phyloP scores from a whole-genome alignment of 2,113 vertebrate species.

The Aptenodytes patagonicus region DNA sequence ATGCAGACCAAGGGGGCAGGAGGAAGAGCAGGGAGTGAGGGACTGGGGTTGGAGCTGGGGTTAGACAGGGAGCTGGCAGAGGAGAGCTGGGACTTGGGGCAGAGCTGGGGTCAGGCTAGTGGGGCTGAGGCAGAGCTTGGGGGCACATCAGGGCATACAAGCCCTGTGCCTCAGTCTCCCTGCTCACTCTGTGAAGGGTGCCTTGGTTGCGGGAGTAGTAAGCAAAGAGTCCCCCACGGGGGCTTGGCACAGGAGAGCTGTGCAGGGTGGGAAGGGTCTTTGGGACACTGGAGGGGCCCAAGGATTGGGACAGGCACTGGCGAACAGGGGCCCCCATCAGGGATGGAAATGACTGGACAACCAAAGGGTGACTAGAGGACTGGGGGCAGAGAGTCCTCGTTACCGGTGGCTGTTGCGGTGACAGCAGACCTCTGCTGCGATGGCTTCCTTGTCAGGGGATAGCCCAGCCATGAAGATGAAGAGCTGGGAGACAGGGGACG shows the following conservation, averaged over 20 bases:
- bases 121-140: not conserved
- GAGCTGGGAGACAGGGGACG: not conserved
- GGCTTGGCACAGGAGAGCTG: not conserved
- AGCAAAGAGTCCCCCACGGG: not conserved
- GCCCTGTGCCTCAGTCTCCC: not conserved
- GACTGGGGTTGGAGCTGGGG: not conserved
- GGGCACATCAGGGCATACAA: not conserved
- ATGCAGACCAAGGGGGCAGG: not conserved
- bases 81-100: not conserved
- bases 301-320: not conserved
- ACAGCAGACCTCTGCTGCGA: not conserved
- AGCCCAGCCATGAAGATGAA: not conserved
- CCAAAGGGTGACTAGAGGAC: not conserved
- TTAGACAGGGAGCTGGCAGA: not conserved
- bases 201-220: not conserved
- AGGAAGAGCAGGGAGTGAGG: not conserved
- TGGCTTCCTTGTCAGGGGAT: not conserved
- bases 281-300: not conserved
- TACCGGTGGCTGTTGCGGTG: not conserved
- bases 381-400: not conserved
- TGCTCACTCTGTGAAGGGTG: not conserved
- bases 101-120: not conserved
- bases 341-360: not conserved
- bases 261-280: not conserved
- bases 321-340: not conserved